Conservation (phyloP, 2,888 invertebrate species). For the Prostheceraeus crozeri region DNA sequence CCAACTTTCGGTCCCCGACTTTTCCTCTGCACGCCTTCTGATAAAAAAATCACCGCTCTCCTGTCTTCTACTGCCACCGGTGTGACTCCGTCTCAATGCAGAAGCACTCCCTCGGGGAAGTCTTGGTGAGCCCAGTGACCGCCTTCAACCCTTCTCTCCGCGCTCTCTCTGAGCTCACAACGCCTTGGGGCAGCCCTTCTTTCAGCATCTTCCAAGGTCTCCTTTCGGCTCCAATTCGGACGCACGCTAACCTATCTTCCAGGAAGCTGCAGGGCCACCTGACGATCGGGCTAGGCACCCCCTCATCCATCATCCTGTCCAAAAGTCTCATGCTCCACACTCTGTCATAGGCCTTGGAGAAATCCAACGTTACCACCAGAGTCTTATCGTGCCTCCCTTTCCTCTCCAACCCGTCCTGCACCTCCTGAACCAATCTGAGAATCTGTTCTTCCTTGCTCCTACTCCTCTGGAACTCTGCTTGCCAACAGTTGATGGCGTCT, state of each 20-base stretch:
- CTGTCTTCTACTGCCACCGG: not conserved
- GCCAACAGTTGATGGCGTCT: too few species aligned
- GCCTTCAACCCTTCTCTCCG: slow-evolving; percentile 12
- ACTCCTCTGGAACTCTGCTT: too few species aligned
- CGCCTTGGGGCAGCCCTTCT: slow-evolving; percentile 22
- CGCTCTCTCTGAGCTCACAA: slow-evolving; percentile 14
- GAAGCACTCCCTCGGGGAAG: slow-evolving; percentile 7
- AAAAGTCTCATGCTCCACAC: too few species aligned
- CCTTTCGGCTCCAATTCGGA: not conserved
- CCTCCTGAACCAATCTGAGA: too few species aligned
- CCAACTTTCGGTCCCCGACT: too few species aligned
- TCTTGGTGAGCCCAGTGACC: slow-evolving; percentile 11
- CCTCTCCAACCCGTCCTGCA: too few species aligned
- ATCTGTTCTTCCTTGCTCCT: too few species aligned
- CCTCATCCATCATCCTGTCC: slow-evolving; percentile 17
- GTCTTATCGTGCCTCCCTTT: too few species aligned
- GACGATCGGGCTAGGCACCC: not conserved
- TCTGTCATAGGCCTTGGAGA: too few species aligned
- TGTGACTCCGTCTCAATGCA: not conserved
- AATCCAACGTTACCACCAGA: too few species aligned
- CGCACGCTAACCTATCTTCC: not conserved
- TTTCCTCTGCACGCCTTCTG: too few species aligned
- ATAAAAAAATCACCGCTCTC: not conserved
- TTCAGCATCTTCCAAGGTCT: not conserved
- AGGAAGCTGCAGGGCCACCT: slow-evolving; percentile 22